These are phyloP conservation scores for Chromis chromis DNA, from an alignment of 2,797 vertebrate genomes.

Conservation along the genomic window DNA sequence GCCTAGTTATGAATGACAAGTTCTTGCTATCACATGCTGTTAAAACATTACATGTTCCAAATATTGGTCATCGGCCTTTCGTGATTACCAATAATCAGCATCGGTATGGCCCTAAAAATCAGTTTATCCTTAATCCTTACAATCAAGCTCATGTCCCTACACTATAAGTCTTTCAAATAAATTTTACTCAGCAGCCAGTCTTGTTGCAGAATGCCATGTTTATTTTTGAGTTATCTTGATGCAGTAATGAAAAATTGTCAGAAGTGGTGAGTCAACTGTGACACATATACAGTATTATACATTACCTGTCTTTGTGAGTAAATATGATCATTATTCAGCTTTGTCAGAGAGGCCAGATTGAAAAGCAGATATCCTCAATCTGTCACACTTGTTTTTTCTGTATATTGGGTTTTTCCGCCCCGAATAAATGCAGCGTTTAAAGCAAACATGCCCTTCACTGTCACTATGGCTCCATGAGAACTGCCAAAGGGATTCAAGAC, in stretches of 20 bases:
- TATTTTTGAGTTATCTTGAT: conserved; percentile 1
- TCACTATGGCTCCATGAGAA: conserved; percentile 1
- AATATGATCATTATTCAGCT: conserved; percentile 24
- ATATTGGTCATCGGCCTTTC: too few species aligned
- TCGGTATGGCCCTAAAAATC: too few species aligned
- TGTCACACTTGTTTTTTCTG: conserved; percentile 2
- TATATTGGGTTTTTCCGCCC: conserved; percentile 20
- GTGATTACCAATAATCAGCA: too few species aligned
- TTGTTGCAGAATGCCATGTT: not conserved
- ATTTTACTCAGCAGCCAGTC: not conserved
- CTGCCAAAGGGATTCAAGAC: conserved; percentile 5
- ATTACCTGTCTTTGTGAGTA: conserved; percentile 11
- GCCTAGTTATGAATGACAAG: too few species aligned
- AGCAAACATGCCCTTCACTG: conserved; percentile 2
- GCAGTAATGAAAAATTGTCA: not conserved
- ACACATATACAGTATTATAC: not conserved
- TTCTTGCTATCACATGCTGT: too few species aligned
- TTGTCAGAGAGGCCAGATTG: conserved; percentile 7
- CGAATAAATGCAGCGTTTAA: conserved; percentile 17
- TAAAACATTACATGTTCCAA: too few species aligned
- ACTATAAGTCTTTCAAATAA: not conserved
- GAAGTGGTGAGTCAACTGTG: not conserved
- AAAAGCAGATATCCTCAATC: conserved; percentile 13
- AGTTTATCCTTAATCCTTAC: too few species aligned
- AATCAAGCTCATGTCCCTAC: too few species aligned